Evolutionary conservation across 2,888 invertebrate genomes (phyloP), one percentile per base, ranked within the genome.

Genomic region (Trichogramma evanescens): DNA sequence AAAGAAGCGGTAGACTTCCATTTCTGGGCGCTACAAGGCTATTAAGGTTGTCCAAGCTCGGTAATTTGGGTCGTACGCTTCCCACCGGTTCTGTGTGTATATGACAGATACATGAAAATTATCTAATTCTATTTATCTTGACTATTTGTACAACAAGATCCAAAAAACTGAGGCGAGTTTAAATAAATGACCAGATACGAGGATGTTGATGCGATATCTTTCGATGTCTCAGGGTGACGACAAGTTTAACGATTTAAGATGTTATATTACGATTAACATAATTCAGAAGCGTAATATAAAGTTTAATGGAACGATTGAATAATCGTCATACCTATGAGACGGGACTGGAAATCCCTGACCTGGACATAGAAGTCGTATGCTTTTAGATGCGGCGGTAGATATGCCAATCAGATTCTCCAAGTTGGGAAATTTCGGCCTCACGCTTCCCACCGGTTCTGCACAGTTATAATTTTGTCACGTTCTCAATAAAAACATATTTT

Each of bases 271-370:
- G 50, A 5, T 8, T 7, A 38, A 3, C 39, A 6, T 9, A 39
- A 50, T 26, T 26, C 26, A 39, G 40, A 39, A 50, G 41, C 50
- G 48, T 50, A 39, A 10, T 38, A 4, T 1, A 46, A 52, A 39
- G 52, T 8, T 56, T 56, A 54, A 7, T 61, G 50, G 26, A 26
- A 26, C 26, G 26, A 26, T 26, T 26, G 26, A 26, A 26, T 26
- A 26, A 26, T 26, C 61, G 50, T 68, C 71, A 78, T 81, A 85
- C 83, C 83, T 82, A 80, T 80, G 81, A 59, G 74, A 71, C 42
- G 85, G 86, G 56, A 83, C 81, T 38, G 85, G 86, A 76, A 81
- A 86, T 41, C 86, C 88, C 80, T 90, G 89, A 60, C 87, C 87
- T 54, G 88, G 88, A 74, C 89, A 90, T 69, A 85, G 81, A 65